Evolutionary conservation across 2,888 invertebrate genomes (phyloP), one percentile per base, ranked within the genome.

Genomic region (Neria commutata): DNA sequence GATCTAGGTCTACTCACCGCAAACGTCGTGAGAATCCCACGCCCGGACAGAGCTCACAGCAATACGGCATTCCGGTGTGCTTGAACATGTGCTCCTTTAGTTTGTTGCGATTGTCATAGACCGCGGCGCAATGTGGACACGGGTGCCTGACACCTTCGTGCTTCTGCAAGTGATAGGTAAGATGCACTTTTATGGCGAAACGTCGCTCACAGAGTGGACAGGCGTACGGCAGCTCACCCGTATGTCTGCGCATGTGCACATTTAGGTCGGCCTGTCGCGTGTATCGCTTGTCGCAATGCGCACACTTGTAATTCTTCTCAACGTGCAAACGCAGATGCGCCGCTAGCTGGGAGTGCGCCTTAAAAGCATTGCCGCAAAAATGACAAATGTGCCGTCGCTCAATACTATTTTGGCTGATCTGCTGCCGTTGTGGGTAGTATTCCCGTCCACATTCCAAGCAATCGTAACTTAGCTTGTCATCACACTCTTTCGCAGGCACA

Each of bases 21-120:
- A 63, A 64, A 1, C 69, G 64, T 42, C 63, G 67, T 11, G 68
- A 58, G 56, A 70, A 70, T 2, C 69, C 69, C 50, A 67, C 65
- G 40, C 66, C 63, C 47, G 66, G 63, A 42, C 69, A 70, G 42
- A 58, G 48, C 17, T 67, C 61, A 50, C 69, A 70, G 14, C 65
- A 65, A 53, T 70, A 72, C 0, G 73, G 72, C 70, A 72, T 72
- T 1, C 73, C 73, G 1, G 67, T 71, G 52, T 73, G 73, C 45
- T 72, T 70, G 23, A 67, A 73, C 46, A 63, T 66, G 40, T 73
- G 72, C 5, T 66, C 57, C 17, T 70, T 67, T 21, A 72, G 54
- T 53, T 69, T 72, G 4, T 67, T 65, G 46, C 63, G 70, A 6
- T 69, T 69, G 58, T 69, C 70, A 37, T 68, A 73, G 49, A 69